Evolutionary conservation across 2,113 vertebrate species (phyloP).

Genomic region (Gambusia holbrooki): DNA sequence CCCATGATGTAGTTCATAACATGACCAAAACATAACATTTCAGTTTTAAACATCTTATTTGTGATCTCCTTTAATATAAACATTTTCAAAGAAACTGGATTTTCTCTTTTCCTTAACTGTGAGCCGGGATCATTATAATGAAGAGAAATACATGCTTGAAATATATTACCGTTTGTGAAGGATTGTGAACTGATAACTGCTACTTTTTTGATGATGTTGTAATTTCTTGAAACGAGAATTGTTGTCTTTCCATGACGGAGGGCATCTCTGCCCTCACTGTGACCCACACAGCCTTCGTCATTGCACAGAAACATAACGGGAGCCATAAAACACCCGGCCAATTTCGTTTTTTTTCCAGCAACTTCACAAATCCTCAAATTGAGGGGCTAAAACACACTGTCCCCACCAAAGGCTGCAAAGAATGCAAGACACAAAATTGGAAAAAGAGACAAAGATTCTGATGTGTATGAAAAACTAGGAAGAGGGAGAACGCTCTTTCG

Average conservation of each 20-base stretch:
- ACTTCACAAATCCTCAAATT: constrained; percentile 70
- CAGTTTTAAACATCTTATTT: background rate
- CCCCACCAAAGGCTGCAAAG: constrained; percentile 81
- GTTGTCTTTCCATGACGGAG: constrained; percentile 85
- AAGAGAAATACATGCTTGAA: background rate
- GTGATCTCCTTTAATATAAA: background rate
- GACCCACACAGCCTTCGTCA: constrained; percentile 84
- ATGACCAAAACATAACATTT: background rate
- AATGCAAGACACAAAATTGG: constrained; percentile 78
- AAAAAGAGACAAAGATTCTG: background rate
- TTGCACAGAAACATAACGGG: constrained; percentile 45
- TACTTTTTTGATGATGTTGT: background rate
- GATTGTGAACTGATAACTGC: background rate
- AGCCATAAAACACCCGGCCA: constrained; percentile 5
- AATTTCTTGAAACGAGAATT: constrained; percentile 52
- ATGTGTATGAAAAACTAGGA: constrained; percentile 1
- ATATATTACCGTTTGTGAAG: background rate
- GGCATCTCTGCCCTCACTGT: constrained; percentile 83
- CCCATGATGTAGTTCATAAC: background rate
- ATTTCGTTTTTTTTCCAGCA: constrained; percentile 83
- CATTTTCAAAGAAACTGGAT: background rate
- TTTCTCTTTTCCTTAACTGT: background rate
- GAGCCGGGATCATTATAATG: background rate
- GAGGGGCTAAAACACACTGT: constrained; percentile 79
- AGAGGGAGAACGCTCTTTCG: constrained; percentile 9